Conservation (phyloP, 2,113 vertebrate genomes). For the Heterotilapia buettikoferi region DNA sequence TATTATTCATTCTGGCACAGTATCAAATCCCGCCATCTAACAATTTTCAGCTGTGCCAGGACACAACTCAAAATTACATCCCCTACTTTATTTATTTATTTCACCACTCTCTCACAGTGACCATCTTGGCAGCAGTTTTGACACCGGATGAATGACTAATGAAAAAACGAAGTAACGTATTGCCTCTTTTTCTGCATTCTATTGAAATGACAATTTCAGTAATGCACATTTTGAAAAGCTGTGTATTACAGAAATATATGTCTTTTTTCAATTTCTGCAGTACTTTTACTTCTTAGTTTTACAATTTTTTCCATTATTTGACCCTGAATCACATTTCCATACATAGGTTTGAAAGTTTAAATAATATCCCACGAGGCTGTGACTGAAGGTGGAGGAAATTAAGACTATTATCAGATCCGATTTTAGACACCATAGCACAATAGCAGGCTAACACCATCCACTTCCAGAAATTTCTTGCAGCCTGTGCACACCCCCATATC, state of each 20-base stretch:
- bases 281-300: background rate
- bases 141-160: background rate
- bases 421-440: background rate
- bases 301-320: background rate
- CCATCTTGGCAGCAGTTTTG: background rate
- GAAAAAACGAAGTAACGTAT: background rate
- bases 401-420: background rate
- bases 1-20: background rate
- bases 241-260: background rate
- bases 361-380: background rate
- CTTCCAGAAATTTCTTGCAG: background rate
- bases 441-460: background rate
- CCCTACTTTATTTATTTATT: background rate
- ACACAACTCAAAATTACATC: background rate
- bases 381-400: background rate
- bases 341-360: background rate
- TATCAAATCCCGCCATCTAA: conserved; percentile 1
- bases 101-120: background rate
- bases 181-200: background rate
- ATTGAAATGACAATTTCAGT: background rate
- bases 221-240: background rate
- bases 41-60: background rate
- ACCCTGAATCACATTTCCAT: background rate
- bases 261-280: background rate
- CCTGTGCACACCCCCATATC: background rate